Conservation (phyloP, 1,140 invertebrate genomes). For the Alviniconcha marisindica region DNA sequence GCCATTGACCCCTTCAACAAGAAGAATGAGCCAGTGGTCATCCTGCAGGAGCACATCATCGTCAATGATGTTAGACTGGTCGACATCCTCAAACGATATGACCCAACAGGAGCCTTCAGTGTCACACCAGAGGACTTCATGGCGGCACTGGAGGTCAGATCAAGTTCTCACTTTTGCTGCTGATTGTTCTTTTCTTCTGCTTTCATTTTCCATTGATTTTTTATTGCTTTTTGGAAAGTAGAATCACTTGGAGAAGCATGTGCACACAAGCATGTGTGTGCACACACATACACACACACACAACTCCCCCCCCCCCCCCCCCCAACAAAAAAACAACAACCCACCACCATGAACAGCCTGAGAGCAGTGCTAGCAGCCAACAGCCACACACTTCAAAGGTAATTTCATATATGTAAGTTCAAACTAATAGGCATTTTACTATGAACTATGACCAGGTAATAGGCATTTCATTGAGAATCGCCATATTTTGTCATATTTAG, state of each 20-base stretch:
- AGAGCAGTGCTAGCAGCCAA: too few species aligned
- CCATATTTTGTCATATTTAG: too few species aligned
- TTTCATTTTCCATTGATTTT: background rate
- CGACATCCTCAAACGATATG: slow-evolving; percentile 69
- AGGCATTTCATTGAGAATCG: too few species aligned
- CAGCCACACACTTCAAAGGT: too few species aligned
- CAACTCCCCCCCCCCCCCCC: too few species aligned
- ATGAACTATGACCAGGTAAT: too few species aligned
- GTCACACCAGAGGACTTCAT: slow-evolving; percentile 71
- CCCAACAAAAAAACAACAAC: too few species aligned
- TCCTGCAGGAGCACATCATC: slow-evolving; percentile 70
- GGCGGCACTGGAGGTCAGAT: slow-evolving; percentile 65
- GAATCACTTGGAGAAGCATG: background rate
- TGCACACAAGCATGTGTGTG: too few species aligned
- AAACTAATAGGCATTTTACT: too few species aligned
- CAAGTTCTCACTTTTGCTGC: background rate
- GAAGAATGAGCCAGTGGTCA: slow-evolving; percentile 66
- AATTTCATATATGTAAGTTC: too few species aligned
- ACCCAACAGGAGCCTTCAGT: slow-evolving; percentile 57
- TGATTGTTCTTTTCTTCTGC: background rate
- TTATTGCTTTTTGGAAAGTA: background rate
- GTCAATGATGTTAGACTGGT: slow-evolving; percentile 71
- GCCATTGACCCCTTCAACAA: slow-evolving; percentile 64
- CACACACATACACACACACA: too few species aligned
- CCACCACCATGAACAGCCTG: too few species aligned